Base-by-base conservation (phyloP, 37 sponge, comb jelly and placozoan genomes). In the Theonella swinhoei region DNA sequence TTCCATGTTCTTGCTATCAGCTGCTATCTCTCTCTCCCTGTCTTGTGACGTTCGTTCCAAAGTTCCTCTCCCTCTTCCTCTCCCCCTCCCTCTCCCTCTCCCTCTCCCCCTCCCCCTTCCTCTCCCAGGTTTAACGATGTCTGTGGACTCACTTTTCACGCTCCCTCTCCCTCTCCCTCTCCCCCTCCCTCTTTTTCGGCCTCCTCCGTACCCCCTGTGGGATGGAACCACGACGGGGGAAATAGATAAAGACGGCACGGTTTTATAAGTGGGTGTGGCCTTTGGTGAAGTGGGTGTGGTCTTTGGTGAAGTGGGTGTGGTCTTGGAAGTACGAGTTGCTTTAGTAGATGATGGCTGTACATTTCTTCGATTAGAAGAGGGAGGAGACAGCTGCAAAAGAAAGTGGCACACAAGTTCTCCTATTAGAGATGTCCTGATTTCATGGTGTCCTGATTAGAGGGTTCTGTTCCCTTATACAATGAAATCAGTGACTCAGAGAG, bases 91-190 rank as follows among this genome's bases (percentile, higher is more conserved):
- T 76, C 34, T n/a, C 40, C 26, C 69, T 66, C 37, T 0, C 30
- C 30, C 75, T 69, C 54, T 62, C 70, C 80, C 62, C 70, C 90
- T 39, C 70, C 39, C 78, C 88, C 47, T 47, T 74, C 71, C 73
- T 80, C 76, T 4, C 4, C 11, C 39, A 5, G 83, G 72, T n/a
- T 38, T 73, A 14, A 17, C 74, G 24, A 43, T 39, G 5, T n/a
- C 80, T 1, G 31, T 60, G 60, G 30, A 33, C 84, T 20, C 54
- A 80, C 34, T 54, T 80, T n/a, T 30, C 88, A 31, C 69, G 19
- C 38, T 26, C 78, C 31, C 65, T 35, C 65, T 22, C 39, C 64
- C 41, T 23, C 78, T 34, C 59, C 65, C 78, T 33, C 41, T 11
- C 65, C 14, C 8, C 78, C 65, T n/a, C 23, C 59, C 65, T 11